These are phyloP conservation scores for Cosmia trapezina DNA, from an alignment of 2,888 invertebrate genomes.

Conservation along the genomic window DNA sequence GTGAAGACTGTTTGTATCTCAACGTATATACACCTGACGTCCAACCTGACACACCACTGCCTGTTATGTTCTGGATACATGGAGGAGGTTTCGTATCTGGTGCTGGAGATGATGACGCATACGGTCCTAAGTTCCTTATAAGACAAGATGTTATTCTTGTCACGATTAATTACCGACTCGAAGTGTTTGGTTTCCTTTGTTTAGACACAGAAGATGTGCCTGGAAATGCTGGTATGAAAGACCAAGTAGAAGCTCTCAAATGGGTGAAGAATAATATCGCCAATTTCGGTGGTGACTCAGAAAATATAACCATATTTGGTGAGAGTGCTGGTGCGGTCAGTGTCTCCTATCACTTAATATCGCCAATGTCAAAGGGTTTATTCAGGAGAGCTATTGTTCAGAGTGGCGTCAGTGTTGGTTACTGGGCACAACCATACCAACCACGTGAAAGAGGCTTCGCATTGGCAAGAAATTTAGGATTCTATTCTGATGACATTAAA, in stretches of 20 bases:
- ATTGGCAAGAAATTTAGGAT: constrained; percentile 72
- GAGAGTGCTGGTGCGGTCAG: constrained; percentile 76
- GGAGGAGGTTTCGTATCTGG: constrained; percentile 75
- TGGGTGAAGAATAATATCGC: constrained; percentile 75
- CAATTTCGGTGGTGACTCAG: constrained; percentile 73
- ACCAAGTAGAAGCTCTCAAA: constrained; percentile 76
- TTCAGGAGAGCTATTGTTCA: constrained; percentile 90
- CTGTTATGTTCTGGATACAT: constrained; percentile 80
- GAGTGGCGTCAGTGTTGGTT: constrained; percentile 91
- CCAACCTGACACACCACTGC: constrained; percentile 61
- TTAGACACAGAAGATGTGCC: constrained; percentile 75
- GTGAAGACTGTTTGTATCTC: constrained; percentile 79
- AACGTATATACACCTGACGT: constrained; percentile 78
- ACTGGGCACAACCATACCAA: constrained; percentile 87
- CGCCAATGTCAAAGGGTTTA: constrained; percentile 78
- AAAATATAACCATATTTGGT: constrained; percentile 75
- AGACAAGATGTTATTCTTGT: constrained; percentile 74
- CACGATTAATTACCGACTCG: constrained; percentile 80
- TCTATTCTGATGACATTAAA: constrained; percentile 66
- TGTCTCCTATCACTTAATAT: constrained; percentile 72
- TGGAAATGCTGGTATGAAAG: constrained; percentile 80
- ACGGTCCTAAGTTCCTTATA: constrained; percentile 77
- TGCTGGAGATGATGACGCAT: constrained; percentile 72
- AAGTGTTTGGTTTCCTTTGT: constrained; percentile 76
- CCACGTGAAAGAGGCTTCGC: constrained; percentile 83